Evolutionary conservation across 2,113 vertebrate species (phyloP).

Genomic region (Neogobius melanostomus): DNA sequence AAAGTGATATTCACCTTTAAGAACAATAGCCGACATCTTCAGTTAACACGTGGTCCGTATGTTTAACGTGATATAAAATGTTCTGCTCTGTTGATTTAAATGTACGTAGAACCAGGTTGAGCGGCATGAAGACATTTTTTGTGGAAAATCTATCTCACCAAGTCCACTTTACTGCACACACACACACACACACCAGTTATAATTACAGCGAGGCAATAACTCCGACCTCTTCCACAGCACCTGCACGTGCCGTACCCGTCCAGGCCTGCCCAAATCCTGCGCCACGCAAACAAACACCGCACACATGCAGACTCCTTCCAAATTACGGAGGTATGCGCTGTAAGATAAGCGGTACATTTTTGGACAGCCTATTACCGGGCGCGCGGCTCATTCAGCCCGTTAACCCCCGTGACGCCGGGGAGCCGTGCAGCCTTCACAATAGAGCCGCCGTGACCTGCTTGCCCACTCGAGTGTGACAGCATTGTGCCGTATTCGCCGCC

Average conservation of each 20-base stretch:
- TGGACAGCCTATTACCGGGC: slow-evolving; percentile 67
- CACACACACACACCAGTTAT: neutral
- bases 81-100: no score
- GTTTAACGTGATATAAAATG: no score
- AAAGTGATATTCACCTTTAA: no score
- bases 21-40: no score
- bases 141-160: neutral
- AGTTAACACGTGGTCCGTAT: no score
- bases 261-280: slow-evolving; percentile 17
- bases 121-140: neutral
- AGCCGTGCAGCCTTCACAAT: slow-evolving; percentile 58
- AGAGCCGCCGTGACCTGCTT: slow-evolving; percentile 70
- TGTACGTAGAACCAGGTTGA: neutral
- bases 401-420: slow-evolving; percentile 55
- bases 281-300: slow-evolving; percentile 50
- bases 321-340: slow-evolving; percentile 70
- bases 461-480: slow-evolving; percentile 75
- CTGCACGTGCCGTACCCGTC: neutral
- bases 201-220: slow-evolving; percentile 12
- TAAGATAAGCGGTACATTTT: slow-evolving; percentile 72
- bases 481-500: slow-evolving; percentile 65
- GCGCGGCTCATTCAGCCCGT: slow-evolving; percentile 66
- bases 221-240: neutral
- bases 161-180: neutral
- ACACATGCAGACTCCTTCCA: slow-evolving; percentile 62